These are phyloP conservation scores for Moxostoma hubbsi DNA, from an alignment of 2,797 vertebrate genomes.

Conservation along the genomic window DNA sequence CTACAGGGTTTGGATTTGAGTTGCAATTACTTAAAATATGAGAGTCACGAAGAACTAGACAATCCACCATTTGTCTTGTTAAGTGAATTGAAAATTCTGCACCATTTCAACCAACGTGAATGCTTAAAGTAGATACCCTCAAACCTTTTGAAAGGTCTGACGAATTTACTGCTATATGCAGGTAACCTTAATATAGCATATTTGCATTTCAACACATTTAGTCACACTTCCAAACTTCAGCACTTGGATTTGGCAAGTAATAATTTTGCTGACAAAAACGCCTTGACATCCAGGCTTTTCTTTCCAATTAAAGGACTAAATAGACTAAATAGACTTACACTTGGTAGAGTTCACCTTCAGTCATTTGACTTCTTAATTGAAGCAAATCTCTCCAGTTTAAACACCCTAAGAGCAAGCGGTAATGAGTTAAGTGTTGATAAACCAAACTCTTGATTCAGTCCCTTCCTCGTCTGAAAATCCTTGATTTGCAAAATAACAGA, in stretches of 20 bases:
- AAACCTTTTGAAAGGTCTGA: constrained; percentile 42
- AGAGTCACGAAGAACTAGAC: constrained; percentile 23
- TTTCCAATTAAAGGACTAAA: constrained; percentile 34
- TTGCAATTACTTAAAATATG: constrained; percentile 41
- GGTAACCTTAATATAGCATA: constrained; percentile 46
- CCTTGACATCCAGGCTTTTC: constrained; percentile 35
- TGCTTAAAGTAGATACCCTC: constrained; percentile 46
- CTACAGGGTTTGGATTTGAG: constrained; percentile 46
- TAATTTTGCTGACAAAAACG: background rate
- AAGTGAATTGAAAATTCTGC: constrained; percentile 33
- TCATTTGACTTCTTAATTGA: constrained; percentile 51
- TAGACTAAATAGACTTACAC: constrained; percentile 28
- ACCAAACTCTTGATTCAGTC: constrained; percentile 28
- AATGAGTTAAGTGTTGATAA: constrained; percentile 37
- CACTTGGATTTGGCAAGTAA: constrained; percentile 53
- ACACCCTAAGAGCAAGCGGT: background rate
- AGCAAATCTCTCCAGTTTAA: constrained; percentile 35
- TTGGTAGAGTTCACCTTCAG: constrained; percentile 25
- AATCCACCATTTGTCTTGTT: constrained; percentile 39
- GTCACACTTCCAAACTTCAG: constrained; percentile 40
- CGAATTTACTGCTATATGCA: constrained; percentile 19
- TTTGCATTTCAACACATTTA: constrained; percentile 47
- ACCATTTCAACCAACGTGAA: constrained; percentile 48
- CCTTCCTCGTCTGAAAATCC: constrained; percentile 14
- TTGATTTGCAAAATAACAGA: constrained; percentile 60